phyloP scores from a whole-genome alignment of 2,113 vertebrate species.

The Pardalotus punctatus region DNA sequence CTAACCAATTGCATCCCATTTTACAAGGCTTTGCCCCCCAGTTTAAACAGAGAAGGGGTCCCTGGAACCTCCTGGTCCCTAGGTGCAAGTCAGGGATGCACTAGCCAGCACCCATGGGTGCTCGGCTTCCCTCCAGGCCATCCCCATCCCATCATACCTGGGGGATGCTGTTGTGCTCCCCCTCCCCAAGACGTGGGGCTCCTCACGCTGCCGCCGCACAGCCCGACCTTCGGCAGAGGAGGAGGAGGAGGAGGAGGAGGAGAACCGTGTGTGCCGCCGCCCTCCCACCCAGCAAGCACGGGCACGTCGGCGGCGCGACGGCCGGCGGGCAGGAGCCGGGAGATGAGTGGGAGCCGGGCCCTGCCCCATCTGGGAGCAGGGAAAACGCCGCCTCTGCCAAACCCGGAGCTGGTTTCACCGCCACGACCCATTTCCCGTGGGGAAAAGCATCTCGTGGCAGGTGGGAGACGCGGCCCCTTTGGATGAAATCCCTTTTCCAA shows the following conservation, averaged over 20 bases:
- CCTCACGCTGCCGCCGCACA: neutral
- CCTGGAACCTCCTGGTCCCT: neutral
- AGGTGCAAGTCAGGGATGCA: neutral
- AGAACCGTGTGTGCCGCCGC: neutral
- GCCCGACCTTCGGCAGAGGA: neutral
- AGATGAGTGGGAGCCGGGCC: slow-evolving; percentile 36
- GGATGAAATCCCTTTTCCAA: neutral
- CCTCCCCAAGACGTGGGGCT: neutral
- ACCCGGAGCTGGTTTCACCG: neutral
- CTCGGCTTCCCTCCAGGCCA: neutral
- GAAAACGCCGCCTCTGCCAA: neutral
- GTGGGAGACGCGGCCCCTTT: neutral
- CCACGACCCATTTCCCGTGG: neutral
- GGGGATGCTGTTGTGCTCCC: neutral
- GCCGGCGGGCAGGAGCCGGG: slow-evolving; percentile 19
- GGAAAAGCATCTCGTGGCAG: neutral
- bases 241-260: neutral
- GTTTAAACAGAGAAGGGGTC: neutral
- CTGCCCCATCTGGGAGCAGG: slow-evolving; percentile 16
- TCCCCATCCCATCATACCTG: neutral
- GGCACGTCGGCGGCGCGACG: neutral
- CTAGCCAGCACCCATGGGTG: neutral
- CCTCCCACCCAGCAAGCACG: neutral
- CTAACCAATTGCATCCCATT: neutral
- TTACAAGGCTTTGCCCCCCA: accelerated